Evolutionary conservation across 2,113 vertebrate species (phyloP).

Genomic region (Struthidea cinerea): DNA sequence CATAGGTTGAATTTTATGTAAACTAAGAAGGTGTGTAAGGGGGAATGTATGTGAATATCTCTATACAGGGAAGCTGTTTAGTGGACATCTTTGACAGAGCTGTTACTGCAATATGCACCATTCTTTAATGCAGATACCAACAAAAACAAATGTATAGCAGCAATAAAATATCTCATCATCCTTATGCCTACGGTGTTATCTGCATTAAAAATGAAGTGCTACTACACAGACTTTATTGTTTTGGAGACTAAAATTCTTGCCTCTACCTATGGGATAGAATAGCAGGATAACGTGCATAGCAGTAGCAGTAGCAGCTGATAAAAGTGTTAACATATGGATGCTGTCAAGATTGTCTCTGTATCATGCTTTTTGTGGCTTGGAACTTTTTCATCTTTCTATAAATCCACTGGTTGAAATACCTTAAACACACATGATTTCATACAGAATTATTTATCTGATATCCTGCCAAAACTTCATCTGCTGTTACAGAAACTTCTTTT

Average conservation of each 20-base stretch:
- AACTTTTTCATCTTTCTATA: background rate
- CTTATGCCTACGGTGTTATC: background rate
- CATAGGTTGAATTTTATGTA: background rate
- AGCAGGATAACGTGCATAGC: background rate
- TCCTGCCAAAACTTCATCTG: background rate
- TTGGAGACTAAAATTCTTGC: background rate
- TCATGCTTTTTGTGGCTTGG: background rate
- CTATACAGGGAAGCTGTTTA: background rate
- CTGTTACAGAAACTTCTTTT: background rate
- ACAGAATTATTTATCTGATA: background rate
- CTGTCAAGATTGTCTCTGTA: background rate
- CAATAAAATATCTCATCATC: background rate
- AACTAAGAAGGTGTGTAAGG: background rate
- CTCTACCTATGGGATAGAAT: background rate
- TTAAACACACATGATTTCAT: background rate
- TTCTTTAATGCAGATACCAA: background rate
- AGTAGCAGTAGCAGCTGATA: background rate
- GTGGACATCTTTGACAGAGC: background rate
- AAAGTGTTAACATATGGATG: background rate
- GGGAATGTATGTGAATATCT: background rate
- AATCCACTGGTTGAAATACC: background rate
- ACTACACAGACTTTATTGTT: background rate
- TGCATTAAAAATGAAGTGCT: background rate
- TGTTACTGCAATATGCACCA: background rate
- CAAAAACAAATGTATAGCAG: background rate